Percentiles rank a stretch among this genome's conserved stretches.
These are phyloP conservation scores for Raphicerus campestris DNA, from an alignment of 2,113 vertebrate genomes.

Conservation along the genomic window DNA sequence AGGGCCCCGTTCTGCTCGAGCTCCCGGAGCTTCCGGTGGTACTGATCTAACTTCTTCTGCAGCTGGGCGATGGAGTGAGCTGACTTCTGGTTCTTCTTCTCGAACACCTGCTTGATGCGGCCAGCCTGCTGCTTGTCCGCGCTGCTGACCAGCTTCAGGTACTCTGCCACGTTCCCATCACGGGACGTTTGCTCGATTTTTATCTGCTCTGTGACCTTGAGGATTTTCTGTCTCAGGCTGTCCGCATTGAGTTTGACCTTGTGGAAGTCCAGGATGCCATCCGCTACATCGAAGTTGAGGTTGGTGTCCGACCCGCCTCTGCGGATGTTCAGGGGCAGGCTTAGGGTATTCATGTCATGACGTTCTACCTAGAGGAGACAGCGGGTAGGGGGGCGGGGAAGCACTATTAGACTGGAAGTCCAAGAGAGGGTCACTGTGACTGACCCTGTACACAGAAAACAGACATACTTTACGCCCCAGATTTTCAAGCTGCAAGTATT, in stretches of 20 bases:
- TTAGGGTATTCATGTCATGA: slow-evolving; percentile 89
- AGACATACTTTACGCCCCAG: not conserved
- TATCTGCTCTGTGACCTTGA: slow-evolving; percentile 97
- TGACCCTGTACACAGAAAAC: not conserved
- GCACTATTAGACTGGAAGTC: not conserved
- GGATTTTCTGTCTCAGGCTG: slow-evolving; percentile 93
- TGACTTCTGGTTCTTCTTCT: slow-evolving; percentile 99
- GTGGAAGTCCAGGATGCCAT: slow-evolving; percentile 88
- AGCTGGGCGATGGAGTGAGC: slow-evolving; percentile 91
- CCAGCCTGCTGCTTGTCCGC: slow-evolving; percentile 96
- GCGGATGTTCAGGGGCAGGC: slow-evolving; percentile 89
- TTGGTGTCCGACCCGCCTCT: slow-evolving; percentile 95
- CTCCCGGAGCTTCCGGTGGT: slow-evolving; percentile 92
- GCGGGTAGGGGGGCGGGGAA: not conserved
- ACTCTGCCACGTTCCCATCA: slow-evolving; percentile 95
- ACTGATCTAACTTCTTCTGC: slow-evolving; percentile 97
- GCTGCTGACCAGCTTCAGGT: slow-evolving; percentile 93
- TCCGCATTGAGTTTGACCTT: slow-evolving; percentile 90
- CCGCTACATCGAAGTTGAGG: slow-evolving; percentile 90
- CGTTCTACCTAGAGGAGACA: slow-evolving; percentile 85
- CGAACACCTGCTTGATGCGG: slow-evolving; percentile 97
- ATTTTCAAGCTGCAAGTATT: not conserved
- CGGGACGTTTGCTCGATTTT: slow-evolving; percentile 94
- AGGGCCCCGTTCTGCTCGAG: slow-evolving; percentile 87
- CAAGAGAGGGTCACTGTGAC: not conserved